These are phyloP conservation scores for Tychaedon coryphoeus DNA, from an alignment of 2,113 vertebrate species.

Conservation along the genomic window DNA sequence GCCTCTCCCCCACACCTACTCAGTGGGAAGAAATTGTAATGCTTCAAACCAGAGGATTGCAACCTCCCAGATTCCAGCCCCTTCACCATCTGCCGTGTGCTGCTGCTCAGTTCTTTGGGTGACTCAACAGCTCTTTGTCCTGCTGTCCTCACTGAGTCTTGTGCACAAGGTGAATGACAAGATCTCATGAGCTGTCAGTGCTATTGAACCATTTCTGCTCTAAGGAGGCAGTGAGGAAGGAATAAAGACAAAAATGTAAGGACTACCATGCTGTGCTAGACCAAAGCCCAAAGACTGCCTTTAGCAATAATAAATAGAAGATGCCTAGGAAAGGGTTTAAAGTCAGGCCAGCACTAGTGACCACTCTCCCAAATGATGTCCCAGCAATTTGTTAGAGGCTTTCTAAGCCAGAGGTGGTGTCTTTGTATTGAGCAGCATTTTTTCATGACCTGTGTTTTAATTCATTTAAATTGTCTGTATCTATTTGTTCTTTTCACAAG, in stretches of 20 bases:
- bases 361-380: neutral
- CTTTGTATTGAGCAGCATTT: neutral
- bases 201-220: neutral
- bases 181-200: neutral
- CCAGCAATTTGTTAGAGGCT: neutral
- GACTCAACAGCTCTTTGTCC: neutral
- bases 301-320: neutral
- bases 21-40: neutral
- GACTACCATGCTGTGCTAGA: neutral
- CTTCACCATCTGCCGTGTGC: fast-evolving
- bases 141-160: neutral
- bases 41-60: neutral
- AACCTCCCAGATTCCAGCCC: neutral
- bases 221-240: neutral
- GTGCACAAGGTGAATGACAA: neutral
- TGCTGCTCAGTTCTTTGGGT: neutral
- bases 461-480: neutral
- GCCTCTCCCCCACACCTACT: neutral
- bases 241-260: neutral
- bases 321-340: neutral
- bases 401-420: neutral
- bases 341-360: neutral
- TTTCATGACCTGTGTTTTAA: neutral
- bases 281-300: neutral
- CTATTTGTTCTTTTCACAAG: neutral